These are phyloP conservation scores for Saxicola maurus DNA, from an alignment of 2,797 vertebrate species.

Conservation along the genomic window DNA sequence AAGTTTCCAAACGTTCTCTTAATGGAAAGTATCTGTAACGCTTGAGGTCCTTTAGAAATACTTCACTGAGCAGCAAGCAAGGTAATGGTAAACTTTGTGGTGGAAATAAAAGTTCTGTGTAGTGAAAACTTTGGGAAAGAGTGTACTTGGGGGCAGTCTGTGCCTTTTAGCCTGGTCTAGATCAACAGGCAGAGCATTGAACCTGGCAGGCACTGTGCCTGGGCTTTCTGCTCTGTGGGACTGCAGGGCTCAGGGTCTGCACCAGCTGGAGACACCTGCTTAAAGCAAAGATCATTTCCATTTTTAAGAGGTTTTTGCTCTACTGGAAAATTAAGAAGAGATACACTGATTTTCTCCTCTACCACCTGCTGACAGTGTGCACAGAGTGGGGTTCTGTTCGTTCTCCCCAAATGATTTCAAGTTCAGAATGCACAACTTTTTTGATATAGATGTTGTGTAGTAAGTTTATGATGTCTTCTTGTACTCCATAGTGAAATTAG, in stretches of 20 bases:
- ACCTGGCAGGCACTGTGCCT: not conserved
- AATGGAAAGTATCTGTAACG: not conserved
- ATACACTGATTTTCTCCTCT: not conserved
- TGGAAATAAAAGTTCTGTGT: not conserved
- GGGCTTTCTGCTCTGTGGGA: not conserved
- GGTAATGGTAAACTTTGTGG: not conserved
- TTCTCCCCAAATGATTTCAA: not conserved
- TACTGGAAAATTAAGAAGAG: not conserved
- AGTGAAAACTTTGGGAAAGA: not conserved
- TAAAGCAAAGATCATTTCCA: not conserved
- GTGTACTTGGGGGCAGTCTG: not conserved
- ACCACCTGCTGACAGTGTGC: accelerated
- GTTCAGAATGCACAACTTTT: not conserved
- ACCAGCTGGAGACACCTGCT: not conserved
- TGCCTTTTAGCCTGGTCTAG: not conserved
- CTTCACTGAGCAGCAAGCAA: not conserved
- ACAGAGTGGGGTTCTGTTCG: not conserved
- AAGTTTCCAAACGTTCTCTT: slow-evolving; percentile 21
- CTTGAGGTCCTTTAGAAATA: slow-evolving; percentile 33
- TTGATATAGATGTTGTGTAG: not conserved
- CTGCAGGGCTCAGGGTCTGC: not conserved
- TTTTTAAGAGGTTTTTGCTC: not conserved
- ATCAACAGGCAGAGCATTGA: not conserved
- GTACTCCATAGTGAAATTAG: not conserved
- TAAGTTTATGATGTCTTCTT: not conserved